Evolutionary conservation across 2,888 invertebrate species (phyloP), one percentile per base, ranked within the genome.

Genomic region (Meloe dianella): DNA sequence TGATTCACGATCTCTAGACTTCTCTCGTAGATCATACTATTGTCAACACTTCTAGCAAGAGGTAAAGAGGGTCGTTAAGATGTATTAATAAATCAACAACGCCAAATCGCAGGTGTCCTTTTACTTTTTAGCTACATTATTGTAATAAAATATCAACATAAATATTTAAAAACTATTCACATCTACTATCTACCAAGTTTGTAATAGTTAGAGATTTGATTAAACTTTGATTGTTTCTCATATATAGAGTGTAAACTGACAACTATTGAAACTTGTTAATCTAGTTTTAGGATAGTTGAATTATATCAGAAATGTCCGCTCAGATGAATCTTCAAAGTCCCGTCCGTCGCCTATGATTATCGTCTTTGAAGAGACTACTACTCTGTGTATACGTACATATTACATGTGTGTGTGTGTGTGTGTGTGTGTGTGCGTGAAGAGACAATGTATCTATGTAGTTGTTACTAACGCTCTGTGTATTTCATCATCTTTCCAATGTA

Each of bases 21-120:
- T 71, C 61, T 67, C 70, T 67, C 72, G 71, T 74, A 73, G 68
- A 75, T 74, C 73, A 74, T 73, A 59, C 64, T 58, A 66, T 69
- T 75, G 75, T 72, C 74, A 72, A 68, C 69, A 20, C 10, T 47
- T 20, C 47, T 20, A 47, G 20, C 20, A 20, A 64, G 63, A 64
- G 69, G 68, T 69, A 64, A 64, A 66, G 69, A 71, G 69, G 72
- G 69, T 66, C 70, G 72, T 74, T 76, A 73, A 74, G 75, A 75
- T 73, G 73, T 72, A 72, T 76, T 77, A 76, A 79, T 80, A 78
- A 79, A 79, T 80, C 77, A 79, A 73, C 67, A n/a, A 63, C 75
- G 75, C 72, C 74, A 74, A 75, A 76, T 76, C 78, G 70, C 80
- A 79, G 79, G 79, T 79, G 80, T 71, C 65, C 51, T 63, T 61